Evolutionary conservation across 2,888 invertebrate genomes (phyloP).

Genomic region (Phragmatobia fuliginosa): DNA sequence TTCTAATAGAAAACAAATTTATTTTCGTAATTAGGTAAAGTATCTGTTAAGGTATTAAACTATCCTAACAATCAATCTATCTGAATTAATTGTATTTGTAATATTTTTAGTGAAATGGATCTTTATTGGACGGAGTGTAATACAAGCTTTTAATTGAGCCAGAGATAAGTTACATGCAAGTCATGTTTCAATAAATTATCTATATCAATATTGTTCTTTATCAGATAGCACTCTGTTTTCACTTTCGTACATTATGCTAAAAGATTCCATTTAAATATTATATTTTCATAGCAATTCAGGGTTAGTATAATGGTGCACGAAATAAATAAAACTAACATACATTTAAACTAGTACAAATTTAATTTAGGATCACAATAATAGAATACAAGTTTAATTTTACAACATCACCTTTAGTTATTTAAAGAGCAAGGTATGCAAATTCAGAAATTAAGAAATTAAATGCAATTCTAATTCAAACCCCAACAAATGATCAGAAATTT

Average conservation of each 20-base stretch:
- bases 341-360: slow-evolving; percentile 78
- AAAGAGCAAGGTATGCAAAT: slow-evolving; percentile 39
- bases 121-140: not conserved
- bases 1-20: not conserved
- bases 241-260: slow-evolving; percentile 21
- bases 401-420: slow-evolving; percentile 57
- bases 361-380: slow-evolving; percentile 82
- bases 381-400: slow-evolving; percentile 63
- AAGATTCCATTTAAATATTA: not conserved
- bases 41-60: not conserved
- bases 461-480: slow-evolving; percentile 36
- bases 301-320: not conserved
- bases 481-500: slow-evolving; percentile 36
- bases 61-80: not conserved
- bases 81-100: not conserved
- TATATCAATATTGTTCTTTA: slow-evolving; percentile 12
- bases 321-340: slow-evolving; percentile 62
- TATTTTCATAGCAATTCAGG: not conserved
- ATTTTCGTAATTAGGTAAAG: too few species aligned
- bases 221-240: slow-evolving; percentile 17
- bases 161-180: not conserved
- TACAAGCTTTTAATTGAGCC: not conserved
- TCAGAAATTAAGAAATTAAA: slow-evolving; percentile 34
- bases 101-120: not conserved
- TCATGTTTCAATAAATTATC: slow-evolving; percentile 17